Evolutionary conservation across 2,113 vertebrate genomes (phyloP), one percentile per base, ranked within the genome.

Genomic region (Lepus timidus): DNA sequence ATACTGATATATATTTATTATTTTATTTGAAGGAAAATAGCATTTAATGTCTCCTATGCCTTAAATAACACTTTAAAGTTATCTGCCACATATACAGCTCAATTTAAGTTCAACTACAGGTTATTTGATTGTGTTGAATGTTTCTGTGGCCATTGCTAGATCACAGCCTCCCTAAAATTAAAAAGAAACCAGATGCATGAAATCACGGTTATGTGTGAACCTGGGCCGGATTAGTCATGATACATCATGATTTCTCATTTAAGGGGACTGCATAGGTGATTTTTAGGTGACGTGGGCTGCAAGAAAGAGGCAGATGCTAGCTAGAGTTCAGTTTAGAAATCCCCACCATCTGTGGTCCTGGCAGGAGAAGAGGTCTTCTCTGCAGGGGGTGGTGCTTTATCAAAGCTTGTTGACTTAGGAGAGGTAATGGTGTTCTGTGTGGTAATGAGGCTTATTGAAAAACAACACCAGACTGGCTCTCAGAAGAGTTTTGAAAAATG

Each of bases 161-260:
- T 97, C 92, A 90, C 96, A 97, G 85, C 39, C 88, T 94, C 92
- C 78, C 88, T 97, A 97, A 96, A 97, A 97, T 97, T 96, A 96
- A 97, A 97, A 94, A 95, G 93, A 96, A 96, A 95, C 81, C 80
- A 82, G 95, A 95, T 96, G 90, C 73, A 70, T 96, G 94, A 97
- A 94, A 95, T 97, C 92, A 85, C 96, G 93, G 81, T 88, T 95
- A 95, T 33, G 33, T 97, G 97, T 96, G 94, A 97, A 93, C 31
- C 81, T 97, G 95, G 76, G 33, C 73, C 95, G 64, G 73, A 97
- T 96, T 97, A 96, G 92, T 93, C 93, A 96, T 0, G 13, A 91
- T 58, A 80, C 31, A 62, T 93, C 67, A 78, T 92, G 93, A 93
- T 93, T 95, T 97, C 78, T 90, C 85, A 79, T 93, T 95, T 96